These are phyloP conservation scores for Marcusenius ussheri DNA, from an alignment of 2,113 vertebrate species.

Conservation along the genomic window DNA sequence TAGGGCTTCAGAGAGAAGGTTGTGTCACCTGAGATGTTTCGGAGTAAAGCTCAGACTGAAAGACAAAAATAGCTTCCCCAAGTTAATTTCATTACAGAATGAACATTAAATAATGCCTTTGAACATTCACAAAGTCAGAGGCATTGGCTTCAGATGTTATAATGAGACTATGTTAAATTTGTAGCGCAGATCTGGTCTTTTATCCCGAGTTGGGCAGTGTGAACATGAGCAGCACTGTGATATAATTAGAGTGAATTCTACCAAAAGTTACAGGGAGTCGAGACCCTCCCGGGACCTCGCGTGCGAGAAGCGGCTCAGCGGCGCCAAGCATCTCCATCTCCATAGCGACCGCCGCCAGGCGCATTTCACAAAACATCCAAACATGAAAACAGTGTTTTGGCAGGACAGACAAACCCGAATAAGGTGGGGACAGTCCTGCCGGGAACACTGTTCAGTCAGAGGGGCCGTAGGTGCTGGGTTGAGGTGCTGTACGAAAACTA, in stretches of 20 bases:
- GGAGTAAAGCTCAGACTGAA: not conserved
- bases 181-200: not conserved
- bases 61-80: not conserved
- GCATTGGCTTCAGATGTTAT: not conserved
- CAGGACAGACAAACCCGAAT: not conserved
- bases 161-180: not conserved
- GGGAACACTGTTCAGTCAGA: not conserved
- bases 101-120: not conserved
- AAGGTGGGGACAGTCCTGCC: not conserved
- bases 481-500: not conserved
- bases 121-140: not conserved
- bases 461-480: not conserved
- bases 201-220: not conserved
- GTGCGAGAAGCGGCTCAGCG: constrained; percentile 15
- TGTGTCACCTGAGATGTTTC: not conserved
- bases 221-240: constrained; percentile 6
- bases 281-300: constrained; percentile 12
- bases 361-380: constrained; percentile 8
- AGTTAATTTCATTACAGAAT: not conserved
- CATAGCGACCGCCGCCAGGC: constrained; percentile 31
- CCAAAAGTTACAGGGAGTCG: constrained; percentile 16
- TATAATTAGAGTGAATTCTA: constrained; percentile 29
- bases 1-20: not conserved
- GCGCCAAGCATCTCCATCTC: constrained; percentile 28
- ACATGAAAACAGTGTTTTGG: not conserved